A percentile compares a stretch with the other conserved stretches of the same genome.
Evolutionary conservation across 2,797 vertebrate genomes (phyloP).

Genomic region (Sarcoramphus papa): DNA sequence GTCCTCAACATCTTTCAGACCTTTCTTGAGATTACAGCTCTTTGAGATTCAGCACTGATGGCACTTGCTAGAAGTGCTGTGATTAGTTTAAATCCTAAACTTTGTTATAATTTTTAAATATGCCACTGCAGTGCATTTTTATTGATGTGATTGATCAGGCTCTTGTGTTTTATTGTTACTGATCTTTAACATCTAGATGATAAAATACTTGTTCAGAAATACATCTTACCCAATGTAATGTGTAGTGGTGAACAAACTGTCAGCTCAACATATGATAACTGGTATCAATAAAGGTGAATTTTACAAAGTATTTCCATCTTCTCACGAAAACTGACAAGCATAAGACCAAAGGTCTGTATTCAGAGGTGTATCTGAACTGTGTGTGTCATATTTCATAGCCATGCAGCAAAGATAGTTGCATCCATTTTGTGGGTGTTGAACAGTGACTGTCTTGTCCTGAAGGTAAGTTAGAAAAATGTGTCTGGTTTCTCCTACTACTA

Average conservation of each 20-base stretch:
- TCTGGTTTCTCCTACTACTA: neutral
- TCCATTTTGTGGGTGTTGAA: neutral
- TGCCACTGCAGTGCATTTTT: neutral
- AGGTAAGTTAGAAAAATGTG: neutral
- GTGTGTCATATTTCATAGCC: neutral
- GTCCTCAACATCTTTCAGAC: neutral
- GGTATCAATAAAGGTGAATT: neutral
- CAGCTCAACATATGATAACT: neutral
- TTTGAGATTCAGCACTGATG: neutral
- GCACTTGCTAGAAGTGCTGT: neutral
- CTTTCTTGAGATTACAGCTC: neutral
- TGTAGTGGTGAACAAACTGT: neutral
- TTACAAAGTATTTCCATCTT: neutral
- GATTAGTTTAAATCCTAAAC: neutral
- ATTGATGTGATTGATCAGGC: neutral
- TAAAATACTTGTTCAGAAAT: neutral
- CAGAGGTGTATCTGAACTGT: neutral
- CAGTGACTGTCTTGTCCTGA: neutral
- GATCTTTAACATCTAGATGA: neutral
- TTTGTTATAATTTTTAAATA: neutral
- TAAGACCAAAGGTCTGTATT: neutral
- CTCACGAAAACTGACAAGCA: neutral
- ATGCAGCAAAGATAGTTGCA: neutral
- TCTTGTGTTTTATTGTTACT: neutral
- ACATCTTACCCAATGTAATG: neutral